Base-by-base conservation (phyloP, 2,797 vertebrate genomes). In the Muscicapa comitata region DNA sequence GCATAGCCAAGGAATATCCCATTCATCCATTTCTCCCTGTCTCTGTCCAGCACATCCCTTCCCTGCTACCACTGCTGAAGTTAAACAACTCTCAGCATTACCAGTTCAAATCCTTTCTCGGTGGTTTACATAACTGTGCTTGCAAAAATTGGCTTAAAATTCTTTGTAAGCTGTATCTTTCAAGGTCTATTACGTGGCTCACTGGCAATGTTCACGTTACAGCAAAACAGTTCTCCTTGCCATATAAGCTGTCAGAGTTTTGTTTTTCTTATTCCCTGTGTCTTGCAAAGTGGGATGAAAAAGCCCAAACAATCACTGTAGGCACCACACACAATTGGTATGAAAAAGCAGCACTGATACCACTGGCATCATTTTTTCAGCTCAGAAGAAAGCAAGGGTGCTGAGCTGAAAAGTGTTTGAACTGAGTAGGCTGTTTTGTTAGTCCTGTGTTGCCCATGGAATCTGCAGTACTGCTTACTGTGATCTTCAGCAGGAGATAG, bases 101-200 rank as follows among this genome's bases (percentile, higher is more conserved):
- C 15, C 18, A 50, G 26, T 68, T 61, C 76, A 88, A 93, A 90
- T 74, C 50, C 31, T n/a, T 78, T 58, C 57, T 80, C 3, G 2
- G 86, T 63, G 54, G 25, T 78, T 92, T 84, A 88, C 4, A 1
- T 82, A 96, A 93, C 40, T 43, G 18, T 72, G 43, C 37, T 79
- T 73, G 72, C 61, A 92, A 89, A 96, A 94, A 59, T 26, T 73
- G 67, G n/a, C 35, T 90, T 92, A 35, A 96, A 95, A 79, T 73
- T 47, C 67, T 90, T 88, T 67, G 59, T 85, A 89, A 85, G n/a
- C 45, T 82, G 66, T 76, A 54, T 48, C 45, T 88, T 87, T 79
- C 92, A 74, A 93, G 63, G 66, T 73, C 74, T 87, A 4, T 70
- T 95, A 53, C 1, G 0, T 73, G 79, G 90, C 48, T 84, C 9